Base-by-base conservation (phyloP, 2,797 vertebrate genomes). In the Thalassophryne amazonica region DNA sequence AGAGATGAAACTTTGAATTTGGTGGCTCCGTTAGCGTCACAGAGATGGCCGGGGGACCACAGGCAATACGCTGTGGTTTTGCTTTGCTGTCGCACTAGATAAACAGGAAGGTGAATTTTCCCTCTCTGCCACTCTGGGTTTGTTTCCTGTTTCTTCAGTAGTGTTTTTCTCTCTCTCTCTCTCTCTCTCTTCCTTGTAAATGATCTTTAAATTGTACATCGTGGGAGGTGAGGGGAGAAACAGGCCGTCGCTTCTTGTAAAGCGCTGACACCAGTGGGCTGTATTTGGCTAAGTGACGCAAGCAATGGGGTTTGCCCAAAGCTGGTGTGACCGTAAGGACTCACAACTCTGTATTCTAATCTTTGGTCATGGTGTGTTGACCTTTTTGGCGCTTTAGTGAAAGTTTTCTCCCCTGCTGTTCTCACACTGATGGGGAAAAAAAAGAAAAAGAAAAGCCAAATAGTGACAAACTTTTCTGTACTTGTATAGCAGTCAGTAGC, bases 51-150 rank as follows among this genome's bases (percentile, higher is more conserved):
- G 11, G 12, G 20, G 57, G 48, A 71, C 49, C 71, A 27, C 56
- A 81, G 30, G 52, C 23, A 29, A 46, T 3, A 37, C 8, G 58
- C 22, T 83, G 84, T 57, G 81, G 83, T 84, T 84, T 80, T 47
- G 22, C 66, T 86, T 69, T 86, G 65, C 69, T 68, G 65, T 73
- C 71, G 64, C 47, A 6, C 40, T 60, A 63, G 73, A 86, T 83
- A 85, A 89, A 90, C 92, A 92, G 89, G 91, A 92, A 93, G 88
- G 51, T 68, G 71, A 83, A 65, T 80, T 84, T 85, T 82, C 78
- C 90, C 85, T 89, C 83, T 75, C 68, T 76, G 59, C 91, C 89
- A 88, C 85, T 87, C 59, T 2, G 47, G 22, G 33, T 53, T 45
- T 59, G 33, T 78, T 87, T 87, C 83, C 85, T 87, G 76, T 92